Evolutionary conservation across 2,113 vertebrate species (phyloP).

Genomic region (Austrofundulus limnaeus): DNA sequence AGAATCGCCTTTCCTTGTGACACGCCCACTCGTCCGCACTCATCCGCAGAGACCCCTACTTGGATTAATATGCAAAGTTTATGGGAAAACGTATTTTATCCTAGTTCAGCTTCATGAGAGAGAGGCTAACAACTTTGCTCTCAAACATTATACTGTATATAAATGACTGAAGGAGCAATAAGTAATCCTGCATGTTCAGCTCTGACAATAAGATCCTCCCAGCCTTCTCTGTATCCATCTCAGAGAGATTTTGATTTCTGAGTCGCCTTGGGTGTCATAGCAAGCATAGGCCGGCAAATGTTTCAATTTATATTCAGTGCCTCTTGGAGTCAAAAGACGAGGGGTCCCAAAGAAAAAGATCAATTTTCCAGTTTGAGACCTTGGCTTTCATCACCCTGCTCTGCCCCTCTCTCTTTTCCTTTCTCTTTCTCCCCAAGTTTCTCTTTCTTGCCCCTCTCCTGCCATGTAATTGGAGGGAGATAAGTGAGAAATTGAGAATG

Average conservation of each 20-base stretch:
- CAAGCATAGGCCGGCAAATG: constrained; percentile 50
- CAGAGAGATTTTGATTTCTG: constrained; percentile 16
- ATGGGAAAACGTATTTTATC: not conserved
- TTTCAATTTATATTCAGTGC: constrained; percentile 71
- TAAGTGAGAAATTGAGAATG: constrained; percentile 50
- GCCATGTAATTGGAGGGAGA: constrained; percentile 37
- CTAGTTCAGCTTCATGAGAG: not conserved
- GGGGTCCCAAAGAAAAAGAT: constrained; percentile 57
- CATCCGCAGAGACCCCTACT: no score
- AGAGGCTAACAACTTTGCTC: not conserved
- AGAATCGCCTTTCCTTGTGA: no score
- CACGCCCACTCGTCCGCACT: no score
- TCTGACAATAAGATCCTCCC: not conserved
- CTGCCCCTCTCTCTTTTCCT: constrained; percentile 12
- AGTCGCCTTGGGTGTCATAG: constrained; percentile 42
- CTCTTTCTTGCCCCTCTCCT: constrained; percentile 11
- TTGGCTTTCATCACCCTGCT: constrained; percentile 55
- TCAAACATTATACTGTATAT: not conserved
- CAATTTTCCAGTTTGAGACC: constrained; percentile 68
- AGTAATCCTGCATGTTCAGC: constrained; percentile 10
- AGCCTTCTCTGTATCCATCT: not conserved
- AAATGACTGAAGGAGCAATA: not conserved
- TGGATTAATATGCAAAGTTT: no score
- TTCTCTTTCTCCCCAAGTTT: constrained; percentile 16
- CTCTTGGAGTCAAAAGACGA: constrained; percentile 53